These are phyloP conservation scores for Drosophila subobscura DNA, from an alignment of 1,140 invertebrate genomes.

Conservation along the genomic window DNA sequence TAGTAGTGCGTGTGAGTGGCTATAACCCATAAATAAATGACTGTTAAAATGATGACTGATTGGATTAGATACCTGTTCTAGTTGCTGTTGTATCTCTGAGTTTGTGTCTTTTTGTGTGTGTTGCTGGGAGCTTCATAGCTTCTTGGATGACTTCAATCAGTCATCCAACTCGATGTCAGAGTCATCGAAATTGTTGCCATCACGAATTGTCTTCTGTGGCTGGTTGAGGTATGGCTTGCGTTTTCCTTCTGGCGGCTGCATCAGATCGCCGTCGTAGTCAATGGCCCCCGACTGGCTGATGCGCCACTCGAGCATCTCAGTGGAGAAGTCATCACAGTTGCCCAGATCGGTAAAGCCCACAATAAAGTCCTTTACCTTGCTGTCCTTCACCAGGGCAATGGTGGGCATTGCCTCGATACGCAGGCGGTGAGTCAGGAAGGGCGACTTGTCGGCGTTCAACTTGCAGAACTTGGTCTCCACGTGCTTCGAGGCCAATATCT, in stretches of 20 bases:
- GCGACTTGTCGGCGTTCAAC: constrained; percentile 95
- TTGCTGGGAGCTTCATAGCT: too few species aligned
- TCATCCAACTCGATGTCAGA: constrained; percentile 86
- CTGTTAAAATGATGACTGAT: too few species aligned
- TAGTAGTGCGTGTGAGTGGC: too few species aligned
- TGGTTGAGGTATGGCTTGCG: constrained; percentile 84
- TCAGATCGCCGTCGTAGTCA: constrained; percentile 91
- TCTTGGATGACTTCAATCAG: constrained; percentile 56
- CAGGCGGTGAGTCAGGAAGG: constrained; percentile 94
- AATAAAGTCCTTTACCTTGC: constrained; percentile 95
- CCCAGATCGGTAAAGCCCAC: constrained; percentile 98
- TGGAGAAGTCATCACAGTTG: constrained; percentile 96
- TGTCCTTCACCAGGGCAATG: constrained; percentile 92
- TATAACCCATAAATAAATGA: too few species aligned
- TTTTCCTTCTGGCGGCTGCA: constrained; percentile 87
- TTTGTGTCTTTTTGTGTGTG: too few species aligned
- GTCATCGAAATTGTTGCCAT: constrained; percentile 85
- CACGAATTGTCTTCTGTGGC: constrained; percentile 87
- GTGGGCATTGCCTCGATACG: constrained; percentile 96
- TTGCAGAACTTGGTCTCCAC: constrained; percentile 96
- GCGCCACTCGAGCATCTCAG: constrained; percentile 96
- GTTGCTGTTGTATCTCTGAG: too few species aligned
- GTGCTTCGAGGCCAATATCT: constrained; percentile 93
- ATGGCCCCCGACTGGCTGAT: constrained; percentile 92
- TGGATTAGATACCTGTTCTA: too few species aligned